These are phyloP conservation scores for Gnathonemus echidnorhynchus DNA, from an alignment of 2,113 vertebrate species.

Conservation along the genomic window DNA sequence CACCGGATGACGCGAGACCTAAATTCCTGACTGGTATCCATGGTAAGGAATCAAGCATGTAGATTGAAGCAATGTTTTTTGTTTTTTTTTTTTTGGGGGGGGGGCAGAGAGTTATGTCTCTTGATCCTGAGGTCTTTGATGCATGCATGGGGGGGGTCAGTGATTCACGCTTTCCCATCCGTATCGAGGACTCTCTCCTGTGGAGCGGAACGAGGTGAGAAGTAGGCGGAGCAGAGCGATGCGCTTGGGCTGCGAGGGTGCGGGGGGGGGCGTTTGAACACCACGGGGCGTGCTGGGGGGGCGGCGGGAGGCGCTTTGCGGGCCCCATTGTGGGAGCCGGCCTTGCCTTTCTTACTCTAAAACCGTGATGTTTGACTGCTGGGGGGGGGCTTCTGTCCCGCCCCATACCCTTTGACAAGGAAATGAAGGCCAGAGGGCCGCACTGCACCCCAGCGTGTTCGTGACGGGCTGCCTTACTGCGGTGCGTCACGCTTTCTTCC, in stretches of 20 bases:
- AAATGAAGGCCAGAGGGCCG: background rate
- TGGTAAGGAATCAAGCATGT: background rate
- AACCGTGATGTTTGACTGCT: background rate
- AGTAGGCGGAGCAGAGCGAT: background rate
- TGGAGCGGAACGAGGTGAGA: background rate
- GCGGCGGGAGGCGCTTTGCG: background rate
- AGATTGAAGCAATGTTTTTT: background rate
- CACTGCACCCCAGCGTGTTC: background rate
- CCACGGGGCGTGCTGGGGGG: background rate
- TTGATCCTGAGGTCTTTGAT: background rate
- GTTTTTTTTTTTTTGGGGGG: background rate
- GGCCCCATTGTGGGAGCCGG: background rate
- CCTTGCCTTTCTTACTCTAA: background rate
- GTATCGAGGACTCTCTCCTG: background rate
- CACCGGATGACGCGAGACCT: background rate
- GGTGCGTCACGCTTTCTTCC: background rate
- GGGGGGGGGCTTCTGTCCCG: background rate
- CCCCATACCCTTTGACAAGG: background rate
- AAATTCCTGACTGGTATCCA: background rate
- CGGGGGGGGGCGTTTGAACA: constrained; percentile 12
- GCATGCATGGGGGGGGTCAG: background rate
- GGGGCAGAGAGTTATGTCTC: background rate
- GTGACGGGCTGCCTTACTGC: background rate
- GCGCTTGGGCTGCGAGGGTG: background rate
- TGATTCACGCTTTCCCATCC: background rate